Evolutionary conservation across 2,113 vertebrate genomes (phyloP), one percentile per base, ranked within the genome.

Genomic region (Seriola rivoliana): DNA sequence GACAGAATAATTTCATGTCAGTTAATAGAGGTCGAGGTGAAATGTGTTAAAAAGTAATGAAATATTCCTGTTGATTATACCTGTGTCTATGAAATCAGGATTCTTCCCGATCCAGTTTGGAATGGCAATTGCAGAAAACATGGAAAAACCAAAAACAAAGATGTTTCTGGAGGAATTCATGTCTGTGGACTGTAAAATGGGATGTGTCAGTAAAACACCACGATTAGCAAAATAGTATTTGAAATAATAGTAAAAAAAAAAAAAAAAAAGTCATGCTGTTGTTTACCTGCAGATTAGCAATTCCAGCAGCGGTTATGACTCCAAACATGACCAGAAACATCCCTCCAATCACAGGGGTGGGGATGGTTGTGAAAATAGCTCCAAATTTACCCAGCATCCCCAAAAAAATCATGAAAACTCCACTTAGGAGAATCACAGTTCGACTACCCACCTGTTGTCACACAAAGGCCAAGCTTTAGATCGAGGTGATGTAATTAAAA

Each of bases 81-180:
- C 97, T 93, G 98, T 99, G 72, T 94, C 80, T 34, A 99, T 82
- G 44, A 75, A 78, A 4, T 48, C 34, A 0, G 94, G 90, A 80
- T 99, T 96, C 81, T 97, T 96, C 23, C 77, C 91, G 48, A 97
- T 93, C 97, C 97, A 98, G 89, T 93, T 96, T 57, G 98, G 98
- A 93, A 99, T 72, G 1, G 94, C 89, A 6, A 99, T 95, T 2
- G 95, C 98, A 89, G 93, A 90, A 92, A 96, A 98, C 67, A 99
- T 91, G 84, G 97, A 97, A 93, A 99, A 99, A 68, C 98, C 98
- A 88, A 98, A 98, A 84, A 98, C 93, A 74, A 99, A 99, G 89
- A 97, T 95, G 87, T 98, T 99, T 82, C 98, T 95, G 64, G 97
- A 97, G 13, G 97, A 98, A 89, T 99, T 99, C 98, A 99, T 98